Base-by-base conservation (phyloP, 2,888 invertebrate genomes). In the Macaria notata region DNA sequence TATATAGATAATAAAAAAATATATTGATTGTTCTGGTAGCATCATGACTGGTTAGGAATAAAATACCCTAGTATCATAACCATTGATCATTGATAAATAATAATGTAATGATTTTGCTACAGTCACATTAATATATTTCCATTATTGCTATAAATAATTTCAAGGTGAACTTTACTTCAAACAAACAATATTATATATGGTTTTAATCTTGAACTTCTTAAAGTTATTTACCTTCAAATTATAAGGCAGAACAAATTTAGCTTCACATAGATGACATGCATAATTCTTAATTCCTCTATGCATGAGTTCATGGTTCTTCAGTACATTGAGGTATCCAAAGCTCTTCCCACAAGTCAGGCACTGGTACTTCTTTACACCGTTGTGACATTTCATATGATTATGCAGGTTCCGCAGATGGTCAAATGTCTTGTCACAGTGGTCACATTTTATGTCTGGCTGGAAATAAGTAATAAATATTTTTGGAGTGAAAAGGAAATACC, bases 251-350 rank as follows among this genome's bases (percentile, higher is more conserved):
- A 89, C 86, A 63, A 91, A 89, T 69, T 83, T 92, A 70, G 91
- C 92, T 78, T 94, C 94, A 71, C 95, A 96, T 46, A 94, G 86
- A 69, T 94, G 94, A 69, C 95, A 96, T 9, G 93, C 92, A 68
- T 93, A 94, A 62, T 94, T 94, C 75, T 95, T 95, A 39, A 94
- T 84, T 0, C 94, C 95, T 0, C 93, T 92, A 69, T 95, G 95
- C 29, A 94, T 95, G 63, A 94, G 87, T 72, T 95, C 94, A 70
- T 95, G 95, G 69, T 95, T 95, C 71, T 93, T 93, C 48, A 95
- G 78, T 70, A 94, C 94, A 67, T 94, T 94, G 64, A 94, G 92
- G 42, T 94, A 94, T 0, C 93, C 94, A 72, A 94, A 94, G 70
- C 93, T 92, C 82, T 94, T 94, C 8, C 93, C 93, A 65, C 94